Conservation (phyloP, 2,113 vertebrate genomes). For the Stigmatopora argus region DNA sequence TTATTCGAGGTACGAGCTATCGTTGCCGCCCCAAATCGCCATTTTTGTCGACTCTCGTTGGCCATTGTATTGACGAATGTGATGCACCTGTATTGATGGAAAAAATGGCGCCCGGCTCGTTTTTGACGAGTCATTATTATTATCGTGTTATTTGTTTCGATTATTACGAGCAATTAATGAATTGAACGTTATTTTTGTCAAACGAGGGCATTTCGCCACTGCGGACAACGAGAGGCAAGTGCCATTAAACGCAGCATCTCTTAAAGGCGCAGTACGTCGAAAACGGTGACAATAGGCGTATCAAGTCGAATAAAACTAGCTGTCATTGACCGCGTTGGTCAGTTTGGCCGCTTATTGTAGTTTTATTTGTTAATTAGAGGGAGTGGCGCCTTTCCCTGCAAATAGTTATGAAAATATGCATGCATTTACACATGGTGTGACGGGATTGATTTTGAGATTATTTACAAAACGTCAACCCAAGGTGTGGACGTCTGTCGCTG, state of each 20-base stretch:
- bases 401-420: not conserved
- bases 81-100: not conserved
- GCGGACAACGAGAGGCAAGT: slow-evolving; percentile 57
- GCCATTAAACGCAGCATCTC: slow-evolving; percentile 46
- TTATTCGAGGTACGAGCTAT: too few relatives aligned
- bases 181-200: slow-evolving; percentile 12
- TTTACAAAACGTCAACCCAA: too few relatives aligned
- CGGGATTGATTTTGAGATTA: too few relatives aligned
- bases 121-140: not conserved
- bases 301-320: not conserved
- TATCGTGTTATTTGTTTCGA: not conserved
- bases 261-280: slow-evolving; percentile 47
- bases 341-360: slow-evolving; percentile 16
- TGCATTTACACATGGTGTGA: too few relatives aligned
- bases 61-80: not conserved
- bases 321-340: not conserved
- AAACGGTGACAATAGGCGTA: not conserved
- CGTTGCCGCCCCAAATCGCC: too few relatives aligned
- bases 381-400: slow-evolving; percentile 22
- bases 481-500: too few relatives aligned
- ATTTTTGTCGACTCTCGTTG: not conserved
- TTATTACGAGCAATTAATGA: slow-evolving; percentile 1
- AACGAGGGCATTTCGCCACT: slow-evolving; percentile 53
- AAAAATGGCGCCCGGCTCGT: not conserved
- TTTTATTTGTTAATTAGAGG: slow-evolving; percentile 7